These are phyloP conservation scores for Panzeria rudis DNA, from an alignment of 2,888 invertebrate species.

Conservation along the genomic window DNA sequence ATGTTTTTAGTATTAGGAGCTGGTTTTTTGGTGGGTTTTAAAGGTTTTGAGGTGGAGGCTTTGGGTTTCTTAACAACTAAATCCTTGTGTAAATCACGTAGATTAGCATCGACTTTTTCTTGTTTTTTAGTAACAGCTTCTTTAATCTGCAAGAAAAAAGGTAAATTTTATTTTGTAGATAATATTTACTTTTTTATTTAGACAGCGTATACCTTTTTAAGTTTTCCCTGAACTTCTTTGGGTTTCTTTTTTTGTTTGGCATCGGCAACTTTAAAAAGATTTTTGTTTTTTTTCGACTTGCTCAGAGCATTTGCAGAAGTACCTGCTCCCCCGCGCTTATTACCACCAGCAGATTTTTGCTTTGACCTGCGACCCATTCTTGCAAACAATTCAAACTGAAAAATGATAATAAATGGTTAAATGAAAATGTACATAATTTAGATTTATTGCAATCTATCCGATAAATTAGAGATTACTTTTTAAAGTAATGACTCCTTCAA, in stretches of 20 bases:
- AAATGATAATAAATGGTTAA: background rate
- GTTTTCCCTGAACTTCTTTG: constrained; percentile 82
- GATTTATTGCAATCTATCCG: too few species aligned
- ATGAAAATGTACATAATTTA: background rate
- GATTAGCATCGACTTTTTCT: constrained; percentile 81
- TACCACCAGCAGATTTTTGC: constrained; percentile 73
- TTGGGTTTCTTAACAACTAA: constrained; percentile 82
- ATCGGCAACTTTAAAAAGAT: constrained; percentile 81
- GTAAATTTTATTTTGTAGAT: background rate
- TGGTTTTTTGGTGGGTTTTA: constrained; percentile 78
- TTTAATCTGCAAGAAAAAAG: constrained; percentile 79
- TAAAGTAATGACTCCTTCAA: too few species aligned
- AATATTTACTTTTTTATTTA: background rate
- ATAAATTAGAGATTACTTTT: too few species aligned
- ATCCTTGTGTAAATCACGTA: constrained; percentile 82
- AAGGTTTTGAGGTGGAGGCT: constrained; percentile 72
- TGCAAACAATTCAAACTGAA: constrained; percentile 6
- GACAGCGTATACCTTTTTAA: constrained; percentile 80
- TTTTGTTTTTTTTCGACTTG: constrained; percentile 81
- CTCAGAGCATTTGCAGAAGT: constrained; percentile 73
- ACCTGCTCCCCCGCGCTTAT: constrained; percentile 70
- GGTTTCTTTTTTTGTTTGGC: constrained; percentile 81
- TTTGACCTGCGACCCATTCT: constrained; percentile 79
- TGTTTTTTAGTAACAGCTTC: constrained; percentile 81
- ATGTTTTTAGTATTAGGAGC: constrained; percentile 80